Conservation (phyloP, 2,113 vertebrate genomes). For the Amphiprion ocellaris region DNA sequence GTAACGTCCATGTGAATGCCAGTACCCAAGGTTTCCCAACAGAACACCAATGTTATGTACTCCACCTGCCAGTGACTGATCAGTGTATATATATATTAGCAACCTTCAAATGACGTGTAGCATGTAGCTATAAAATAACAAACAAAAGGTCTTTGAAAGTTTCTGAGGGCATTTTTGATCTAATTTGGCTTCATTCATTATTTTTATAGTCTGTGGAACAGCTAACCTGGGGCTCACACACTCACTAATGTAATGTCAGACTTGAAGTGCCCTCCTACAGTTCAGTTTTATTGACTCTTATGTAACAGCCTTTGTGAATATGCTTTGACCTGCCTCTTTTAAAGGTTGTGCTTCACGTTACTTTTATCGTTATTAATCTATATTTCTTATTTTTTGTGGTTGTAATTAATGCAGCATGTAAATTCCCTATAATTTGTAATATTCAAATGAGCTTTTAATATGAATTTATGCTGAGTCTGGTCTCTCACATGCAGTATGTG, state of each 20-base stretch:
- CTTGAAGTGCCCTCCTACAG: constrained; percentile 9
- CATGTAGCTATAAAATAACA: neutral
- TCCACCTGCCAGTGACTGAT: no score
- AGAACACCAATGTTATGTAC: no score
- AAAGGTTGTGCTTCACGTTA: neutral
- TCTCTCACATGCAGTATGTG: neutral
- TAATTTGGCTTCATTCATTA: constrained; percentile 5
- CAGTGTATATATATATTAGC: no score
- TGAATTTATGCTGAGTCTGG: neutral
- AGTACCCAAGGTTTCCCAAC: no score
- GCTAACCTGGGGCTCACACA: neutral
- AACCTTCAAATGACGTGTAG: neutral
- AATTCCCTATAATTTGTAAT: neutral
- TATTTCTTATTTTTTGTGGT: neutral
- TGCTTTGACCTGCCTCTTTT: neutral
- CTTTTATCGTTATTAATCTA: neutral
- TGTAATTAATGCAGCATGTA: neutral
- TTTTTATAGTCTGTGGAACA: constrained; percentile 17
- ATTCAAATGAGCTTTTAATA: neutral
- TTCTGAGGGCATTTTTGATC: constrained; percentile 5
- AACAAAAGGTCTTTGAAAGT: neutral
- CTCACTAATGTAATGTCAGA: neutral
- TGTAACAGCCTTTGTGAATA: neutral
- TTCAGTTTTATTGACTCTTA: constrained; percentile 24
- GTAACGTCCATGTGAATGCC: no score